phyloP scores from a whole-genome alignment of 2,797 vertebrate species.

The Molossus molossus region DNA sequence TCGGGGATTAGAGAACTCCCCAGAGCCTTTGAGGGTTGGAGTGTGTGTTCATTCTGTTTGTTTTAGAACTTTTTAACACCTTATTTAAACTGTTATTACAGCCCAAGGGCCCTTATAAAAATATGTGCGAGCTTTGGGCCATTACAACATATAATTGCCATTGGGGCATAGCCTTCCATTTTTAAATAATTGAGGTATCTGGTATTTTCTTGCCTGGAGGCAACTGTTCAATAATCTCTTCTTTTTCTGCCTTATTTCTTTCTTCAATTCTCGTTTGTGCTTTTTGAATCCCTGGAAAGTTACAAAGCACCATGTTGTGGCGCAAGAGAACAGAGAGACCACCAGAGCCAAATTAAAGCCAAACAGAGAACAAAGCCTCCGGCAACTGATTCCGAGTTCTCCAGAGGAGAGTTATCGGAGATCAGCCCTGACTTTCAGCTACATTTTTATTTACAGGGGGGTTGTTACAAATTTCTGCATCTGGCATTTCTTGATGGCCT shows the following conservation, averaged over 20 bases:
- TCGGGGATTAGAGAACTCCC: not conserved
- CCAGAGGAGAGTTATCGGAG: too few relatives aligned
- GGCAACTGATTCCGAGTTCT: too few relatives aligned
- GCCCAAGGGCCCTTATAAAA: not conserved
- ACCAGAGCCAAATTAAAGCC: too few relatives aligned
- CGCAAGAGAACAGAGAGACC: too few relatives aligned
- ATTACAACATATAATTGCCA: not conserved
- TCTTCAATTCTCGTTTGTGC: not conserved
- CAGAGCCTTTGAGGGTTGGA: not conserved
- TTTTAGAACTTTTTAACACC: not conserved
- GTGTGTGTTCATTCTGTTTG: not conserved
- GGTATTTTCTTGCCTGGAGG: not conserved
- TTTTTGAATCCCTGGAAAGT: not conserved
- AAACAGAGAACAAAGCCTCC: too few relatives aligned
- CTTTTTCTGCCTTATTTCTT: not conserved
- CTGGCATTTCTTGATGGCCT: too few relatives aligned
- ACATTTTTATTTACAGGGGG: too few relatives aligned
- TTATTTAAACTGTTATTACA: not conserved
- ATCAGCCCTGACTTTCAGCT: too few relatives aligned
- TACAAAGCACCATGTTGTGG: not conserved
- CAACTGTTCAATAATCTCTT: not conserved
- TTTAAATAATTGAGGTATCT: not conserved
- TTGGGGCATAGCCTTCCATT: not conserved
- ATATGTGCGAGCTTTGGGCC: not conserved
- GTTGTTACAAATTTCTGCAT: too few relatives aligned